phyloP scores from a whole-genome alignment of 2,888 invertebrate genomes.

The Drosophila picticornis region DNA sequence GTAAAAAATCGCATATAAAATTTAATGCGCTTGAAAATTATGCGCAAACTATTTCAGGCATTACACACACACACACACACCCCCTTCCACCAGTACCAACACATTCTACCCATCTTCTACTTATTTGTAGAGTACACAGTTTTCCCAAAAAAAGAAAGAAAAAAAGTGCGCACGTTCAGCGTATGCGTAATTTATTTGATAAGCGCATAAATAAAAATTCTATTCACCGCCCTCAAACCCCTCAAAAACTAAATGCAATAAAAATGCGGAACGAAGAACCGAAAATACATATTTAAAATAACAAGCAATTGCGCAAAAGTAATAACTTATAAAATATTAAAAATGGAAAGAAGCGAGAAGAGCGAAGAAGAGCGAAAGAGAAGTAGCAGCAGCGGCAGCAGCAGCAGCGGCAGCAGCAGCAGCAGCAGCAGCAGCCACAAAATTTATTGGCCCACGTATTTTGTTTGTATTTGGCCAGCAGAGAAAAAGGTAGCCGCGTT shows the following conservation, averaged over 20 bases:
- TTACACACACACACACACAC: slow-evolving; percentile 16
- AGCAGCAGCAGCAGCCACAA: slow-evolving; percentile 34
- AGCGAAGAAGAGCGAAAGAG: slow-evolving; percentile 14
- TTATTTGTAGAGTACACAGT: slow-evolving; percentile 40
- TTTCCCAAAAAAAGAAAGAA: background rate
- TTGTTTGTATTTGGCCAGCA: slow-evolving; percentile 60
- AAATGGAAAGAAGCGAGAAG: slow-evolving; percentile 16
- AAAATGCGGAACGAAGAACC: slow-evolving; percentile 59
- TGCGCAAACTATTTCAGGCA: slow-evolving; percentile 75
- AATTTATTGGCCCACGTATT: slow-evolving; percentile 74
- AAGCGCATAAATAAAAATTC: slow-evolving; percentile 78
- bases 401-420: slow-evolving; percentile 28
- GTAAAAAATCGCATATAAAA: slow-evolving; percentile 75
- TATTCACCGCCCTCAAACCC: slow-evolving; percentile 8
- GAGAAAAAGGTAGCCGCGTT: slow-evolving; percentile 58
- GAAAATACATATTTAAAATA: slow-evolving; percentile 72
- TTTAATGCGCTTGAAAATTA: slow-evolving; percentile 78
- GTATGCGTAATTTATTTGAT: slow-evolving; percentile 79
- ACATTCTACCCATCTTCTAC: background rate
- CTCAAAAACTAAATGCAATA: slow-evolving; percentile 64
- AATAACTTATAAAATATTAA: slow-evolving; percentile 78
- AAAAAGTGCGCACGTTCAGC: slow-evolving; percentile 51
- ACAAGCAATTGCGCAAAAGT: slow-evolving; percentile 77
- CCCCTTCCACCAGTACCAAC: background rate
- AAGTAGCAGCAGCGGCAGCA: slow-evolving; percentile 36